These are phyloP conservation scores for Orycteropus afer DNA, from an alignment of 2,113 vertebrate species.

Conservation along the genomic window DNA sequence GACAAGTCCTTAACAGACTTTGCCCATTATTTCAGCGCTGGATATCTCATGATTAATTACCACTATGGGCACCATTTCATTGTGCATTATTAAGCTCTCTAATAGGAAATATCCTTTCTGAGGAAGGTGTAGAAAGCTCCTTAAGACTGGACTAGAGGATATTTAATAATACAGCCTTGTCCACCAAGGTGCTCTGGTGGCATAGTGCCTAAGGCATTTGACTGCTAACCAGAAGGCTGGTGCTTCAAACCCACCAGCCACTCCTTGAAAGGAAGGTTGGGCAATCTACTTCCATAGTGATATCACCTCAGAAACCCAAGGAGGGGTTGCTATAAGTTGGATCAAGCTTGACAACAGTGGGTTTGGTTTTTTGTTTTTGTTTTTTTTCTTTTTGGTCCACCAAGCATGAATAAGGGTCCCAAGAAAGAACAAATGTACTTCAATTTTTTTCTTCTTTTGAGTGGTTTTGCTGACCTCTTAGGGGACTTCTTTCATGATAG, in stretches of 20 bases:
- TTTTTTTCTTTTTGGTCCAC: no score
- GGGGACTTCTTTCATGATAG: background rate
- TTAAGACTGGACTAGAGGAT: background rate
- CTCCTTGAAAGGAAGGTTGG: no score
- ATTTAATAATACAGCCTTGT: background rate
- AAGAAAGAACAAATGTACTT: background rate
- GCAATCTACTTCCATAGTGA: no score
- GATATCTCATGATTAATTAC: background rate
- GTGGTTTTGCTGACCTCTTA: background rate
- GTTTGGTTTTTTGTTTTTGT: no score
- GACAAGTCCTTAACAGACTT: background rate
- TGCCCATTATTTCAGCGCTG: background rate
- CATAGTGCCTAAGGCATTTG: no score
- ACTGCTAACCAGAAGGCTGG: no score
- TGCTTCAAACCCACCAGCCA: no score
- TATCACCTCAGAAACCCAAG: no score
- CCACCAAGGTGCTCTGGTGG: no score
- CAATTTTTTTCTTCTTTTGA: background rate
- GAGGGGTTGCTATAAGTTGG: no score
- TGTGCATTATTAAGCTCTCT: background rate
- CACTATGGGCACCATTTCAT: background rate
- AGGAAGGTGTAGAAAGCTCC: background rate
- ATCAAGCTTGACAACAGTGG: no score
- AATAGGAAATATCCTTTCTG: background rate
- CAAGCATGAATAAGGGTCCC: background rate